Evolutionary conservation across 2,888 invertebrate species (phyloP).

Genomic region (Caenorhabditis sp.): DNA sequence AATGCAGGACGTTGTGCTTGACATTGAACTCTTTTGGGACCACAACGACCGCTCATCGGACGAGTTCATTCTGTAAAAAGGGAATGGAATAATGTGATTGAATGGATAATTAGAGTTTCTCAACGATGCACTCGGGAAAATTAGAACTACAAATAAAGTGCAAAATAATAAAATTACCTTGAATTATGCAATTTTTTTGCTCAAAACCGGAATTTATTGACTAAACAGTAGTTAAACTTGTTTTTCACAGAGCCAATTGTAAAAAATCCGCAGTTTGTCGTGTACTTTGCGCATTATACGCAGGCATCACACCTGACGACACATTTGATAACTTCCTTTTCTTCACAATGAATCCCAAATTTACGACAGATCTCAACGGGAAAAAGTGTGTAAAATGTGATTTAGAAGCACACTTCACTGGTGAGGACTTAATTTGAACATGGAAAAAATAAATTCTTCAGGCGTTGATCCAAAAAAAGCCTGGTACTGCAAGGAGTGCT

Average conservation of each 20-base stretch:
- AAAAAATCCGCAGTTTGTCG: too few relatives aligned
- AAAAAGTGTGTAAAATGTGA: conserved; percentile 52
- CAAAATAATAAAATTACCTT: too few relatives aligned
- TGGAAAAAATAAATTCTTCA: conserved; percentile 11
- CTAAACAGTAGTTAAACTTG: too few relatives aligned
- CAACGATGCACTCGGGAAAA: too few relatives aligned
- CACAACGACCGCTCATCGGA: conserved; percentile 37
- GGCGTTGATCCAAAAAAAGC: conserved; percentile 72
- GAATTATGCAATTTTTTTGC: too few relatives aligned
- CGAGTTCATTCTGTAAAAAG: conserved; percentile 1
- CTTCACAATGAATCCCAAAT: neutral
- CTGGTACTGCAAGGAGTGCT: conserved; percentile 73
- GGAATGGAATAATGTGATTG: neutral
- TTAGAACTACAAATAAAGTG: too few relatives aligned
- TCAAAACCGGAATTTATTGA: too few relatives aligned
- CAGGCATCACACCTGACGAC: conserved; percentile 25
- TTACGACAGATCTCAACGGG: conserved; percentile 24
- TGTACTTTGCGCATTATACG: conserved; percentile 14
- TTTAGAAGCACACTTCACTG: conserved; percentile 35
- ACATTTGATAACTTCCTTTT: neutral
- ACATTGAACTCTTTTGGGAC: conserved; percentile 38
- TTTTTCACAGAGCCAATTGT: too few relatives aligned
- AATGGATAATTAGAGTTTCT: too few relatives aligned
- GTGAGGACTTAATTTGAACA: neutral
- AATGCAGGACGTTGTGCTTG: conserved; percentile 36